These are phyloP conservation scores for Oedothorax gibbosus DNA, from an alignment of 1,140 invertebrate species.

Conservation along the genomic window DNA sequence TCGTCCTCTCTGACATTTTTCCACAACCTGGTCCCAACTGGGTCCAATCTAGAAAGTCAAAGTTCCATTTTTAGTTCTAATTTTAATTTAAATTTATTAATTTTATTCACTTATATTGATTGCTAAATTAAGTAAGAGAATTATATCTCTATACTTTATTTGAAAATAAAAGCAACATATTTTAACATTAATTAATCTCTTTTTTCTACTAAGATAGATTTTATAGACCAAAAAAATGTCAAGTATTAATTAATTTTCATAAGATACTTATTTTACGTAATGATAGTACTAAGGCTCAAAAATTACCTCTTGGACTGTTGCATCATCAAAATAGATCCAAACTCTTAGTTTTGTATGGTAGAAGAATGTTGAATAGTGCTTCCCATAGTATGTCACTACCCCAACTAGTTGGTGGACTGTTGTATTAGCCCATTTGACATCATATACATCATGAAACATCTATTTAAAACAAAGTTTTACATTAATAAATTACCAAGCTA, in stretches of 20 bases:
- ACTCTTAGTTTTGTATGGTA: constrained; percentile 91
- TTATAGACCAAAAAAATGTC: too few relatives aligned
- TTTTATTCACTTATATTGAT: too few relatives aligned
- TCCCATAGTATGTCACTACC: constrained; percentile 95
- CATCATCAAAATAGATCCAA: constrained; percentile 98
- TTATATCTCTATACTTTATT: neutral
- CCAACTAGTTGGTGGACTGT: constrained; percentile 89
- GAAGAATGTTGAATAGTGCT: constrained; percentile 97
- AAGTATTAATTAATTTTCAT: too few relatives aligned
- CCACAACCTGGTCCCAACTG: constrained; percentile 88
- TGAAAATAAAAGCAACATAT: neutral
- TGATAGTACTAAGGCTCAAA: neutral
- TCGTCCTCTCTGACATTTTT: constrained; percentile 88
- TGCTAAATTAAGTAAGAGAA: too few relatives aligned
- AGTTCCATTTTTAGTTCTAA: neutral
- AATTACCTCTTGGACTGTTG: constrained; percentile 86
- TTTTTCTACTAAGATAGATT: neutral
- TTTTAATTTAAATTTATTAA: neutral
- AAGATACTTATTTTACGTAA: too few relatives aligned
- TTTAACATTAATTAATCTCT: neutral
- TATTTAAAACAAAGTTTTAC: constrained; percentile 60
- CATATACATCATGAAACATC: constrained; percentile 86
- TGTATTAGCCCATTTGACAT: constrained; percentile 76
- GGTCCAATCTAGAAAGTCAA: constrained; percentile 76
- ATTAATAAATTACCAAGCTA: neutral